Base-by-base conservation (phyloP, 1,140 invertebrate species). In the Melitaea cinxia region DNA sequence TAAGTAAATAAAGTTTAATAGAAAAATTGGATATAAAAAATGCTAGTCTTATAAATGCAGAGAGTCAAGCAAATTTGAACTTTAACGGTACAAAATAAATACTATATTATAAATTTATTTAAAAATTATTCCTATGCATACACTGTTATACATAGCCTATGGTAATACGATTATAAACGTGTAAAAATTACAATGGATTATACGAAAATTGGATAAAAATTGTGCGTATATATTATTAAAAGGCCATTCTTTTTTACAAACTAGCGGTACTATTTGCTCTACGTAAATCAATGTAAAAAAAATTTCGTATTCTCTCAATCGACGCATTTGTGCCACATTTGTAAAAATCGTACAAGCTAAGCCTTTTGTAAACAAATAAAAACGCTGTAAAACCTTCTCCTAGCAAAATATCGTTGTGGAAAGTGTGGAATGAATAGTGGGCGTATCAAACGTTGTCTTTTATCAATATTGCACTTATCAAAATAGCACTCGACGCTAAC, bases 321-420 rank as follows among this genome's bases (percentile, higher is more conserved):
- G 12, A 37, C 35, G 37, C 10, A 42, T 39, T 45, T 39, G 54
- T 56, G 54, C 37, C 54, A 15, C 30, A 15, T 42, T 19, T 5
- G 37, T 42, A 4, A 17, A 65, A 54, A 68, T 63, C 71, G 63
- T 75, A 76, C 80, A 83, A 76, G 76, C 73, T 75, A 83, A 78
- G 78, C 75, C 73, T n/a, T 4, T 23, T 76, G 68, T 78, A 77
- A 77, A 78, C 23, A 79, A 77, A 72, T 75, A 70, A 75, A 80
- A 70, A 68, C 30, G 56, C 21, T 47, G 19, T 47, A 47, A 45
- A 47, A 47, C 21, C 4, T 75, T 72, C 56, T n/a, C 6, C 59
- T 88, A 86, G 81, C 78, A 88, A 88, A 88, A 88, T 88, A 85
- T 76, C 72, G 73, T 72, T 72, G 73, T 77, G 73, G 77, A 80